Percentiles rank a stretch among this genome's conserved stretches.
Conservation (phyloP, 2,797 vertebrate genomes). For the Limnodromus scolopaceus region DNA sequence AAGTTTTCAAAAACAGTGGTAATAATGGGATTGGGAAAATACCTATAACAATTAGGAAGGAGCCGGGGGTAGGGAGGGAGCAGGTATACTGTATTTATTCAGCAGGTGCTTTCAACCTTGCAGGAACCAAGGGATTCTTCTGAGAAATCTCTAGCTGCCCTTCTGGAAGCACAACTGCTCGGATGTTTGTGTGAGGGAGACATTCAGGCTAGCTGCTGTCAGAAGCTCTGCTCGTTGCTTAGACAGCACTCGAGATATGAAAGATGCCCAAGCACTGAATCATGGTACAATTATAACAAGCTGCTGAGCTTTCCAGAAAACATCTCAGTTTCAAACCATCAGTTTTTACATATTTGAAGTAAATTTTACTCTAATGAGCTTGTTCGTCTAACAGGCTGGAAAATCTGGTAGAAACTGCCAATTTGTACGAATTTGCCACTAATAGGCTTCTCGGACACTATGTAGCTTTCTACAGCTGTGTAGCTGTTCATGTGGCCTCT, state of each 20-base stretch:
- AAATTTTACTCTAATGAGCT: slow-evolving; percentile 8
- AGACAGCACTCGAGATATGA: background rate
- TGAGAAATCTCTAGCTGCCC: background rate
- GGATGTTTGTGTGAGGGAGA: background rate
- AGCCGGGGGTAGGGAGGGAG: accelerated
- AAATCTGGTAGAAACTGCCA: slow-evolving; percentile 29
- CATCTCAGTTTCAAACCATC: slow-evolving; percentile 27
- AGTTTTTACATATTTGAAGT: slow-evolving; percentile 42
- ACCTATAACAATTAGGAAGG: background rate
- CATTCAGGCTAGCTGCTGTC: background rate
- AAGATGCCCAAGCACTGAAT: slow-evolving; percentile 19
- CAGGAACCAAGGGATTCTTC: background rate
- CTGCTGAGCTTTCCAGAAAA: slow-evolving; percentile 28
- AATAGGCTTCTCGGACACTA: background rate
- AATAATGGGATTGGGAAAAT: background rate
- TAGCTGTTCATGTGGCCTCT: background rate
- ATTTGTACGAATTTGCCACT: slow-evolving; percentile 18
- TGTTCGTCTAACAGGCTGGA: slow-evolving; percentile 22
- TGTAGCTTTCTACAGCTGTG: background rate
- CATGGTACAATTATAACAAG: slow-evolving; percentile 6
- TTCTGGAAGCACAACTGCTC: background rate
- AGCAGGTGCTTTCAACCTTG: background rate
- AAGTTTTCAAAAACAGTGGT: background rate
- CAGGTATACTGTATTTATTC: background rate
- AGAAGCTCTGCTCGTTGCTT: background rate